A percentile compares a stretch with the other conserved stretches of the same genome.
Evolutionary conservation across 2,888 invertebrate genomes (phyloP).

Genomic region (Lapara coniferarum): DNA sequence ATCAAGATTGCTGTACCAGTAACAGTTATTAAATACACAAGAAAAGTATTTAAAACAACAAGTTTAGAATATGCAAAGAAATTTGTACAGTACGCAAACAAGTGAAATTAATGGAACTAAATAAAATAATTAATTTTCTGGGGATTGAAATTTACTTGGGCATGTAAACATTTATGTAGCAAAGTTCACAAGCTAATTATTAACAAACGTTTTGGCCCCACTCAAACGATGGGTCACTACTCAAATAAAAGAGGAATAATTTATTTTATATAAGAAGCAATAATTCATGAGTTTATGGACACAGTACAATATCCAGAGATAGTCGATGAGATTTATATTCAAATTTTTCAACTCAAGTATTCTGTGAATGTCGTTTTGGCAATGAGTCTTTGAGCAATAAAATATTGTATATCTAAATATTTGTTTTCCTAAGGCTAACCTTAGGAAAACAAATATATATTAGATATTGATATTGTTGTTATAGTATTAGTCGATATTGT

Average conservation of each 20-base stretch:
- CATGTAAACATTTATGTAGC: constrained; percentile 34
- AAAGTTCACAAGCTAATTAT: constrained; percentile 34
- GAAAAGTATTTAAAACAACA: neutral
- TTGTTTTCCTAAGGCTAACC: too few species aligned
- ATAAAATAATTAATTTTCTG: constrained; percentile 17
- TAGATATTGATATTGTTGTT: too few species aligned
- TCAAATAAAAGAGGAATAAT: constrained; percentile 19
- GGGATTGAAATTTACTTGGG: constrained; percentile 25
- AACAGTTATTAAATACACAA: neutral
- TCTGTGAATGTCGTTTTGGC: neutral
- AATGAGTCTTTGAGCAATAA: constrained; percentile 7
- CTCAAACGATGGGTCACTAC: constrained; percentile 28
- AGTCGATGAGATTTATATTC: neutral
- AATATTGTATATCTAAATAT: neutral
- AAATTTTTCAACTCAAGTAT: neutral
- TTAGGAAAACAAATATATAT: neutral
- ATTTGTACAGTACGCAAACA: neutral
- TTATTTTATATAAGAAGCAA: constrained; percentile 23
- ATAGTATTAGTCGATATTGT: neutral
- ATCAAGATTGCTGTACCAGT: neutral
- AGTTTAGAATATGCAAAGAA: neutral
- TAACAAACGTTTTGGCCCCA: constrained; percentile 35
- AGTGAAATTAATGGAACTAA: neutral
- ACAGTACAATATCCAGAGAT: neutral
- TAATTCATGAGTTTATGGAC: constrained; percentile 6